Percentiles rank a stretch among this genome's conserved stretches.
These are phyloP conservation scores for Drosophila mojavensis DNA, from an alignment of 1,140 invertebrate genomes.

Conservation along the genomic window DNA sequence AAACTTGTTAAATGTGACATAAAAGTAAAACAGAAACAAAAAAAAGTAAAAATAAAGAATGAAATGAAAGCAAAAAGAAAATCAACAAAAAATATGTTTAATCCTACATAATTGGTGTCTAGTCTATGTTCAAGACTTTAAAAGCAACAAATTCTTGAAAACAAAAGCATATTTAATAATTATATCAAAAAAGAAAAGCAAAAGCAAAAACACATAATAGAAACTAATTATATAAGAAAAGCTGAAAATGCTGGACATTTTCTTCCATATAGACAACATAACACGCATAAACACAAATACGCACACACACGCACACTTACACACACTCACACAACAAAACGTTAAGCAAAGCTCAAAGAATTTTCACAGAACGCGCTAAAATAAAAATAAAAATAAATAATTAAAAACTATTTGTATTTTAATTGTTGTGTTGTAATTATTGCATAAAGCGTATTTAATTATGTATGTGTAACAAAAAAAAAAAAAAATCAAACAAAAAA, in stretches of 20 bases:
- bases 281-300: conserved; percentile 43
- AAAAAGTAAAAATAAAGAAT: background rate
- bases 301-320: conserved; percentile 40
- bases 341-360: conserved; percentile 64
- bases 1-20: conserved; percentile 35
- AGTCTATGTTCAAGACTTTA: conserved; percentile 82
- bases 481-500: conserved; percentile 44
- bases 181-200: conserved; percentile 30
- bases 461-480: conserved; percentile 72
- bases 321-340: conserved; percentile 23
- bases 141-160: conserved; percentile 80
- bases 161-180: conserved; percentile 24
- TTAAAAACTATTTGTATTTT: conserved; percentile 76
- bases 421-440: conserved; percentile 83
- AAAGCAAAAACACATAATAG: conserved; percentile 32
- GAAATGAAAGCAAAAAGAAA: conserved; percentile 44
- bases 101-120: conserved; percentile 80
- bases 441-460: conserved; percentile 80
- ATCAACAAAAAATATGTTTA: conserved; percentile 49
- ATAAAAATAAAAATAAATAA: conserved; percentile 45
- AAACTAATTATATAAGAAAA: conserved; percentile 70
- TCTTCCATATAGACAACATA: conserved; percentile 68
- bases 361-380: conserved; percentile 35
- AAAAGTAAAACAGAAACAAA: conserved; percentile 27
- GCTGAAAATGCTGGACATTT: conserved; percentile 83